Evolutionary conservation across 2,888 invertebrate species (phyloP), one percentile per base, ranked within the genome.

Genomic region (Nephrocerus scutellatus): DNA sequence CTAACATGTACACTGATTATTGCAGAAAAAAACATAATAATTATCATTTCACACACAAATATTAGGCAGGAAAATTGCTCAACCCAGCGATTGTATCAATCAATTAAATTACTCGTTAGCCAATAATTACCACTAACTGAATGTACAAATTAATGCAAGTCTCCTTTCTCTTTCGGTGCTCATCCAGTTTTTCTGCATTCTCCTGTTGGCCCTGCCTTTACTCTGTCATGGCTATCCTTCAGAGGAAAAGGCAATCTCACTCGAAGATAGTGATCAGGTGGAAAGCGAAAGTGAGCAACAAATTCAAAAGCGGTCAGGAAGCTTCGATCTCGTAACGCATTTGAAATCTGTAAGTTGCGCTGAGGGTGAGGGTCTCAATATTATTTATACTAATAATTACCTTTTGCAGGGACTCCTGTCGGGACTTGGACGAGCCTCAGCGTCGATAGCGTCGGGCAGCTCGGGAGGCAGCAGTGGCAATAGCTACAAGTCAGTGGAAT

Each of bases 401-500:
- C 36, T 31, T 34, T 39, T 38, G n/a, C 24, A 54, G 54, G 63
- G 66, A 20, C 46, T 68, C 25, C 44, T 66, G 30, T 56, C 63
- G 19, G 60, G 66, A 47, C 55, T 68, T 28, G 64, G 68, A 4
- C 63, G 61, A 39, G 68, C 68, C 14, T 69, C 68, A 7, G 68
- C 68, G 3, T 61, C 62, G n/a, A 54, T 66, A 39, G 65, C 67
- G n/a, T 60, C 64, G 4, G 63, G 63, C 39, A 66, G 66, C 39
- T 66, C 66, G 7, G 62, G 66, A 2, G 49, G 60, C 41, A 66
- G 66, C 46, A 60, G 63, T 45, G 50, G 47, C 9, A 49, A 52
- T 2, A 48, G 54, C 46, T 59, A 59, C 40, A 57, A 61, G 12
- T 53, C 56, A 37, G 56, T 60, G 32, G 47, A 42, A 15, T 44